A percentile compares a stretch with the other conserved stretches of the same genome.
Evolutionary conservation across 2,888 invertebrate species (phyloP).

Genomic region (Microctonus brassicae): DNA sequence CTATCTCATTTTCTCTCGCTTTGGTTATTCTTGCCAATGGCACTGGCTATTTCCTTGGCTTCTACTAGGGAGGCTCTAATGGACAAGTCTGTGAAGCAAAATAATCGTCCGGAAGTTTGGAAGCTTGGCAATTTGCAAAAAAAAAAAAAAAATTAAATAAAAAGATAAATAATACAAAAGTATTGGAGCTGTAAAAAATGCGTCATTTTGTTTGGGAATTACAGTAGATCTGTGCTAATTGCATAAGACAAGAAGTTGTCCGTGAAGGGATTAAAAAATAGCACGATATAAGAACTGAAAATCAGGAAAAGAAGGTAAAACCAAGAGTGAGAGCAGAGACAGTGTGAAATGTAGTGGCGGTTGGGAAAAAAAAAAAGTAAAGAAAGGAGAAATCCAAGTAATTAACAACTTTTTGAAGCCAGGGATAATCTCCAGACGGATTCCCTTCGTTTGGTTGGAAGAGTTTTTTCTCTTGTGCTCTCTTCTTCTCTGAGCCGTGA

Average conservation of each 20-base stretch:
- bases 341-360: slow-evolving; percentile 39
- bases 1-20: slow-evolving; percentile 29
- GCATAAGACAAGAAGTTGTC: slow-evolving; percentile 14
- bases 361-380: slow-evolving; percentile 23
- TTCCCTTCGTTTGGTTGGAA: slow-evolving; percentile 69
- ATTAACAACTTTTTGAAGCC: slow-evolving; percentile 70
- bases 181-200: background rate
- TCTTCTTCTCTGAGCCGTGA: slow-evolving; percentile 62
- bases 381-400: slow-evolving; percentile 63
- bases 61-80: slow-evolving; percentile 52
- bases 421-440: slow-evolving; percentile 69
- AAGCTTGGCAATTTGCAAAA: background rate
- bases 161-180: background rate
- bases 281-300: slow-evolving; percentile 52
- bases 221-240: slow-evolving; percentile 8
- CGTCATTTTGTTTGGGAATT: background rate
- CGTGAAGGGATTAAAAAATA: slow-evolving; percentile 56
- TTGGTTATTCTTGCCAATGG: slow-evolving; percentile 42
- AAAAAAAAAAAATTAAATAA: background rate
- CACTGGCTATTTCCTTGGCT: slow-evolving; percentile 41
- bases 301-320: slow-evolving; percentile 12
- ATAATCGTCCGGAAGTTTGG: slow-evolving; percentile 30
- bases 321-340: too few species aligned
- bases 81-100: slow-evolving; percentile 58
- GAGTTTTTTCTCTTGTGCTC: slow-evolving; percentile 59